Conservation (phyloP, 2,113 vertebrate species). For the Sterrhoptilus dennistouni region DNA sequence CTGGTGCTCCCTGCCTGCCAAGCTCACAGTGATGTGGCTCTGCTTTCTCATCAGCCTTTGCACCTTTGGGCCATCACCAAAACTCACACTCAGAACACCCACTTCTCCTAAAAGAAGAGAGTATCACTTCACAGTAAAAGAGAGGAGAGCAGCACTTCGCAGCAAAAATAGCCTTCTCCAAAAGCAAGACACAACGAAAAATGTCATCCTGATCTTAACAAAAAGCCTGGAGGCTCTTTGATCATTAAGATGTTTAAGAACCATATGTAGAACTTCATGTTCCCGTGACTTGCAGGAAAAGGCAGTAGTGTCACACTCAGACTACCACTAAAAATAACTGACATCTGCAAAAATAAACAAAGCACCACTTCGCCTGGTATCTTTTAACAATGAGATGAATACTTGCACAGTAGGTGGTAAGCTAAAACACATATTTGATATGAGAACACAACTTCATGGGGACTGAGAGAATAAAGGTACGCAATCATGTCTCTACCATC, state of each 20-base stretch:
- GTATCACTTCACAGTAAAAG: neutral
- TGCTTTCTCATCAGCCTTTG: neutral
- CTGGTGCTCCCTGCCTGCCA: neutral
- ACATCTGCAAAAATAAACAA: constrained; percentile 23
- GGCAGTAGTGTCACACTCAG: neutral
- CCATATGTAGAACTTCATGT: neutral
- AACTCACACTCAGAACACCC: neutral
- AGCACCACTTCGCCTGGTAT: neutral
- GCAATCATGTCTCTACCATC: constrained; percentile 17
- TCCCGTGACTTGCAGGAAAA: neutral
- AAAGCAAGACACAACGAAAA: neutral
- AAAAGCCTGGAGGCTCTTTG: neutral
- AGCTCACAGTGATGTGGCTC: rapidly evolving
- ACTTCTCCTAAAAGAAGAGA: neutral
- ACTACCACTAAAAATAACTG: constrained; percentile 3
- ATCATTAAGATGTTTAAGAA: neutral
- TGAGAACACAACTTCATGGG: constrained; percentile 25
- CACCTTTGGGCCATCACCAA: rapidly evolving
- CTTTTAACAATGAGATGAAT: constrained; percentile 20
- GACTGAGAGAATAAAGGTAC: neutral
- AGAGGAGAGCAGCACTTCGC: neutral
- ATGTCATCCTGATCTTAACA: neutral
- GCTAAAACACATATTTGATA: constrained; percentile 24
- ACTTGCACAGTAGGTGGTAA: constrained; percentile 12
- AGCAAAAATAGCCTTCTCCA: neutral